Base-by-base conservation (phyloP, 2,888 invertebrate species). In the Thera obeliscata region DNA sequence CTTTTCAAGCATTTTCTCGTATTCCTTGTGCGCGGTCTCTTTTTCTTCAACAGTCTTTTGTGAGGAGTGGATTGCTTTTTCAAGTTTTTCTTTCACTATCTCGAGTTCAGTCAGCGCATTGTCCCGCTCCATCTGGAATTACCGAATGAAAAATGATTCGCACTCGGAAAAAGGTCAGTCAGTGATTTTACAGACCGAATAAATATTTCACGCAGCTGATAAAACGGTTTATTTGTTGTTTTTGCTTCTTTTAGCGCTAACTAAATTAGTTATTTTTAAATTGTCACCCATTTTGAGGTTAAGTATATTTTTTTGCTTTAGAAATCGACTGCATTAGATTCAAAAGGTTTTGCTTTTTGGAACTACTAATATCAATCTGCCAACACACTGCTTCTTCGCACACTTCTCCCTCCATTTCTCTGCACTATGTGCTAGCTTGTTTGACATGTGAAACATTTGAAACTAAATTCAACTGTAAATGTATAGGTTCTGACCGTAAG, bases 1-100 rank as follows among this genome's bases (percentile, higher is more conserved):
- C 94, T 98, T 98, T 90, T 98, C 98, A 79, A 98, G 94, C 94
- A 98, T 95, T 91, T 98, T 97, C 86, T 98, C 98, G 86, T 97
- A 97, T 91, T 98, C 98, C 91, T 97, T 97, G 93, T 97, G 97
- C 78, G 97, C 96, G 62, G 95, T 96, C 79, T 98, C 98, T 79
- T 97, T 96, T 81, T 98, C 98, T 82, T 98, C 98, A 75, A 97
- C 95, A 36, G 97, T 95, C 89, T 98, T 98, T 84, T 96, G 97
- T 72, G 97, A 95, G 41, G 96, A 95, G 79, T 97, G 96, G 71
- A 98, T 95, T 43, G 97, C 95, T 87, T 98, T 98, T 76, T 98
- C 98, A 69, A 98, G 91, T 91, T 98, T 98, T 70, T 98, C 98
- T 87, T 98, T 97, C 70, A 98, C 88, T 77, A 98, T 96, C 80